A percentile compares a stretch with the other conserved stretches of the same genome.
Conservation (phyloP, 2,888 invertebrate species). For the Cheilosia variabilis region DNA sequence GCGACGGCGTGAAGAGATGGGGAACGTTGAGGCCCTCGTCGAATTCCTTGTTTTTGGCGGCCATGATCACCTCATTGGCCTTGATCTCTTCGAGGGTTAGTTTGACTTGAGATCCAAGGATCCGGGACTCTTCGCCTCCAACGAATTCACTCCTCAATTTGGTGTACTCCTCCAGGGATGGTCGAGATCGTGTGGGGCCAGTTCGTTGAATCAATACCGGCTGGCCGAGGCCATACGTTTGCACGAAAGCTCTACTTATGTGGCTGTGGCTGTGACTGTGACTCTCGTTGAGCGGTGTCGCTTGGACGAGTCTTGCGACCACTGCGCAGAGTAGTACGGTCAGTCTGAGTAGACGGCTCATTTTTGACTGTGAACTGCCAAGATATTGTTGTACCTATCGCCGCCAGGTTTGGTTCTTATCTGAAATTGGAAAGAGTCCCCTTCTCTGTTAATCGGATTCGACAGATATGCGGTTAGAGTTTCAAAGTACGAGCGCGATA, state of each 20-base stretch:
- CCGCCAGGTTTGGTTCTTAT: constrained; percentile 40
- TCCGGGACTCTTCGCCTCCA: constrained; percentile 83
- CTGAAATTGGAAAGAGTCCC: constrained; percentile 54
- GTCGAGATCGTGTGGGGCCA: constrained; percentile 33
- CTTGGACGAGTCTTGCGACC: neutral
- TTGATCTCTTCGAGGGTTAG: constrained; percentile 84
- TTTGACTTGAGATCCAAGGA: constrained; percentile 85
- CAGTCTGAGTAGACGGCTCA: constrained; percentile 39
- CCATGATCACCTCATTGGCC: constrained; percentile 86
- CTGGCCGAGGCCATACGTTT: constrained; percentile 48
- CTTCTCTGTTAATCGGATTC: constrained; percentile 31
- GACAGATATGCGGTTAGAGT: neutral
- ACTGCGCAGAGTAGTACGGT: constrained; percentile 27
- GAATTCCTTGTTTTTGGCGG: constrained; percentile 85
- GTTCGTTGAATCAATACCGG: constrained; percentile 43
- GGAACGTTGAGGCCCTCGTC: constrained; percentile 85
- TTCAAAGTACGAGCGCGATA: neutral
- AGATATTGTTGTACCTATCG: constrained; percentile 1
- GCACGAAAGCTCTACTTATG: neutral
- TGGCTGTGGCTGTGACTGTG: neutral
- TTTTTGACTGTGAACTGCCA: constrained; percentile 36
- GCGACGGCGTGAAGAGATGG: constrained; percentile 86
- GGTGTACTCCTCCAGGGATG: constrained; percentile 77
- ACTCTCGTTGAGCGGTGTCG: constrained; percentile 49
- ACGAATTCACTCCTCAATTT: constrained; percentile 84